These are phyloP conservation scores for Sipha flava DNA, from an alignment of 1,140 invertebrate species.

Conservation along the genomic window DNA sequence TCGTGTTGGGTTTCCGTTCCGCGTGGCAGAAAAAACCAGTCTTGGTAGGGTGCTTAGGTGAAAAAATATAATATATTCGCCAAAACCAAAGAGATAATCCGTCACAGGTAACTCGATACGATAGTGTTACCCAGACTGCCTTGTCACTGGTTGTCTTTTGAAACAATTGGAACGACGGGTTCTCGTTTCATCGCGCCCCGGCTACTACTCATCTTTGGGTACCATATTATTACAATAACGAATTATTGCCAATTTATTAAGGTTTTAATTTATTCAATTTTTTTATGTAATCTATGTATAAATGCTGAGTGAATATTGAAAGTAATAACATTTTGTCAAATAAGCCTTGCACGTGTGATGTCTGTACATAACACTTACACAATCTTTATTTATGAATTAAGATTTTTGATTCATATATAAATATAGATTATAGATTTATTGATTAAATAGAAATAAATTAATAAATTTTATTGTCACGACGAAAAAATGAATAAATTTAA, in stretches of 20 bases:
- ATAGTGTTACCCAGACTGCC: slow-evolving; percentile 30
- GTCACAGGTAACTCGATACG: slow-evolving; percentile 26
- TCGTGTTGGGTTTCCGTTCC: slow-evolving; percentile 31
- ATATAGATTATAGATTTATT: too few relatives aligned
- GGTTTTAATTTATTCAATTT: background rate
- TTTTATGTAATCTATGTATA: background rate
- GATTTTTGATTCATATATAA: too few relatives aligned
- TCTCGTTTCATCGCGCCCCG: slow-evolving; percentile 21
- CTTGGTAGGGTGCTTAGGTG: background rate
- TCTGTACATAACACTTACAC: too few relatives aligned
- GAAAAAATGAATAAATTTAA: too few relatives aligned
- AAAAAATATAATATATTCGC: slow-evolving; percentile 18
- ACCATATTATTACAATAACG: background rate
- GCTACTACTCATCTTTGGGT: background rate
- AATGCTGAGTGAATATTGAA: background rate
- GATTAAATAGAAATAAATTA: too few relatives aligned
- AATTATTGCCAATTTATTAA: background rate
- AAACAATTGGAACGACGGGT: slow-evolving; percentile 26
- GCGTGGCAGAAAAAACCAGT: slow-evolving; percentile 30
- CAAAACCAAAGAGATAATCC: slow-evolving; percentile 32
- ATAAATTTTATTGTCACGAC: too few relatives aligned
- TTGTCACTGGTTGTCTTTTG: slow-evolving; percentile 14
- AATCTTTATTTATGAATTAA: too few relatives aligned
- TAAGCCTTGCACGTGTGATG: too few relatives aligned
- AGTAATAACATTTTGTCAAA: too few relatives aligned